These are phyloP conservation scores for Machaerirhynchus nigripectus DNA, from an alignment of 2,113 vertebrate species.

Conservation along the genomic window DNA sequence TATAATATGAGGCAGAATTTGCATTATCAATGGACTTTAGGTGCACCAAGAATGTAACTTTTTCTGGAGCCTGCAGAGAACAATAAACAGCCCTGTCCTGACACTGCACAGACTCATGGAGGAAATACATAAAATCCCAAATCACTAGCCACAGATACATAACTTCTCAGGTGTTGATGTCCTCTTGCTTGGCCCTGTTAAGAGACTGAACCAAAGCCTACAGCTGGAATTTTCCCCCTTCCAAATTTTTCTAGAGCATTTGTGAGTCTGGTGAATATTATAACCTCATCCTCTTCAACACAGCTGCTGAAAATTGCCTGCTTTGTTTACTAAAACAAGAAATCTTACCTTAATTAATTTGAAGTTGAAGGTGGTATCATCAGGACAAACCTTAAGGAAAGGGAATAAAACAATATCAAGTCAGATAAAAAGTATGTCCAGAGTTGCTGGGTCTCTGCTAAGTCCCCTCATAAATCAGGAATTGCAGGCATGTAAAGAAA, in stretches of 20 bases:
- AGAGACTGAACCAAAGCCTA: background rate
- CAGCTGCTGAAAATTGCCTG: background rate
- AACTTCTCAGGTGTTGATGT: background rate
- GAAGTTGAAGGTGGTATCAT: constrained; percentile 72
- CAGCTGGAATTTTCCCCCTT: background rate
- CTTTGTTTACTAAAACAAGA: background rate
- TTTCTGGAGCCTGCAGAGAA: background rate
- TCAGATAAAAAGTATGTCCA: background rate
- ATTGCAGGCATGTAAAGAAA: background rate
- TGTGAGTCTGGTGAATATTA: background rate
- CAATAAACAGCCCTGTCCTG: background rate
- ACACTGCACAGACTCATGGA: background rate
- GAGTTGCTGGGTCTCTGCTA: background rate
- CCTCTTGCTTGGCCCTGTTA: background rate
- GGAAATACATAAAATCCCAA: background rate
- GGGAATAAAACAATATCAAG: background rate
- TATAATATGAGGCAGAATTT: background rate
- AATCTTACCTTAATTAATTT: constrained; percentile 84
- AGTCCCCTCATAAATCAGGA: background rate
- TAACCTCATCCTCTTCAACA: background rate
- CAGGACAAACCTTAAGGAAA: constrained; percentile 76
- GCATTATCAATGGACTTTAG: background rate
- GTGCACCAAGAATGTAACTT: background rate
- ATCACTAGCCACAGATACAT: background rate
- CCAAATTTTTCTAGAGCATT: background rate